phyloP scores from a whole-genome alignment of 64 coral and sea anemone species.

The Astreopora myriophthalma region DNA sequence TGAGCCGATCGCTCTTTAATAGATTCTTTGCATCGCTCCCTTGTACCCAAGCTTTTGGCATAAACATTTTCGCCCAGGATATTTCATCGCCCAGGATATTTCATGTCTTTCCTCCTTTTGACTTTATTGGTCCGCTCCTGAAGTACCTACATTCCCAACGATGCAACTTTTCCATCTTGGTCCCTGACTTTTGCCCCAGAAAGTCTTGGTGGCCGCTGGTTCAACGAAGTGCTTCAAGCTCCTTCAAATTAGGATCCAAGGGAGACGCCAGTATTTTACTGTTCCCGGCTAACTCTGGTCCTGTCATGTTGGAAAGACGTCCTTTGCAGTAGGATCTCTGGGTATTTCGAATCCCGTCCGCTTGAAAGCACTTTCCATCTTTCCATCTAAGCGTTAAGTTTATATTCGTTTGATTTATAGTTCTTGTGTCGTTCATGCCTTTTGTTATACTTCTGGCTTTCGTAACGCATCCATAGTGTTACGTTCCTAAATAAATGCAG shows the following conservation, averaged over 20 bases:
- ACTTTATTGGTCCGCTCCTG: constrained; percentile 3
- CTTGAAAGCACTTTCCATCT: neutral
- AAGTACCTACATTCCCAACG: neutral
- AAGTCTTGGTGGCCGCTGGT: constrained; percentile 55
- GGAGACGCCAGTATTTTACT: neutral
- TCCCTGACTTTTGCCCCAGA: neutral
- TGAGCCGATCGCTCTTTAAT: neutral
- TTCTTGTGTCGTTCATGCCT: too few species aligned
- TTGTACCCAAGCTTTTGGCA: neutral
- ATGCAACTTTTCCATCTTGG: neutral
- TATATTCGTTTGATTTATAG: too few species aligned
- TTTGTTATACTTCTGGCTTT: neutral
- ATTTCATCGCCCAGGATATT: neutral
- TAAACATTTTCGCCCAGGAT: constrained; percentile 29
- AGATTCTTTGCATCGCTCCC: constrained; percentile 9
- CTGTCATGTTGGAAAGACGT: neutral
- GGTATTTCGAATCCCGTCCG: constrained; percentile 12
- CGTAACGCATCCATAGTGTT: too few species aligned
- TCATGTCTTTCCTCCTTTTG: constrained; percentile 56
- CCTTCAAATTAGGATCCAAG: neutral
- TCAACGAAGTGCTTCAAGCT: neutral
- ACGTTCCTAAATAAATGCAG: too few species aligned
- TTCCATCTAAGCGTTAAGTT: too few species aligned
- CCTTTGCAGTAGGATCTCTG: constrained; percentile 65
- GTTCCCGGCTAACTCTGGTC: neutral